Conservation (phyloP, 2,888 invertebrate genomes). For the Platycheirus albimanus region DNA sequence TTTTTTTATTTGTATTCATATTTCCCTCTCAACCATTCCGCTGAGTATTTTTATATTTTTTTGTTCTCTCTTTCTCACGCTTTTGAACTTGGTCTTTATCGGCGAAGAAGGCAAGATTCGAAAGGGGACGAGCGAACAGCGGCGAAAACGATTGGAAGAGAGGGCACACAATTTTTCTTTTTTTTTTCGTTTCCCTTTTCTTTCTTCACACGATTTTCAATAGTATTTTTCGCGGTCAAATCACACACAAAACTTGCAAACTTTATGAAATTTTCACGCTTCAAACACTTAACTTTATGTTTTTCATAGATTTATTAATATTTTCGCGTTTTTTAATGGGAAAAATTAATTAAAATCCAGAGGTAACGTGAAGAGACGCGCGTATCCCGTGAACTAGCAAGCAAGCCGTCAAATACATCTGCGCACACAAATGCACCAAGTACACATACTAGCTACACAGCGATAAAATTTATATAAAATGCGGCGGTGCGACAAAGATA, state of each 20-base stretch:
- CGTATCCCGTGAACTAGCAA: slow-evolving; percentile 80
- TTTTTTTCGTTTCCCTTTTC: slow-evolving; percentile 35
- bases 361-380: slow-evolving; percentile 81
- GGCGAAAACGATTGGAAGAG: slow-evolving; percentile 46
- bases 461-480: slow-evolving; percentile 39
- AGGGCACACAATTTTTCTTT: slow-evolving; percentile 51
- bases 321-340: slow-evolving; percentile 78
- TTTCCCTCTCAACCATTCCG: slow-evolving; percentile 44
- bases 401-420: slow-evolving; percentile 81
- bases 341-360: slow-evolving; percentile 80
- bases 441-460: slow-evolving; percentile 30
- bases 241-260: slow-evolving; percentile 72
- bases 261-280: slow-evolving; percentile 75
- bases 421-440: slow-evolving; percentile 61
- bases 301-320: slow-evolving; percentile 77
- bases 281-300: slow-evolving; percentile 76
- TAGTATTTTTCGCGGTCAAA: slow-evolving; percentile 77
- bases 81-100: slow-evolving; percentile 60
- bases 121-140: slow-evolving; percentile 40
- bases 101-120: slow-evolving; percentile 53
- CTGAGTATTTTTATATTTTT: slow-evolving; percentile 54
- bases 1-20: slow-evolving; percentile 52
- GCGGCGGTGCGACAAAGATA: slow-evolving; percentile 52
- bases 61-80: slow-evolving; percentile 53
- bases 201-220: slow-evolving; percentile 76